Evolutionary conservation across 2,113 vertebrate species (phyloP), one percentile per base, ranked within the genome.

Genomic region (Falco punctatus): DNA sequence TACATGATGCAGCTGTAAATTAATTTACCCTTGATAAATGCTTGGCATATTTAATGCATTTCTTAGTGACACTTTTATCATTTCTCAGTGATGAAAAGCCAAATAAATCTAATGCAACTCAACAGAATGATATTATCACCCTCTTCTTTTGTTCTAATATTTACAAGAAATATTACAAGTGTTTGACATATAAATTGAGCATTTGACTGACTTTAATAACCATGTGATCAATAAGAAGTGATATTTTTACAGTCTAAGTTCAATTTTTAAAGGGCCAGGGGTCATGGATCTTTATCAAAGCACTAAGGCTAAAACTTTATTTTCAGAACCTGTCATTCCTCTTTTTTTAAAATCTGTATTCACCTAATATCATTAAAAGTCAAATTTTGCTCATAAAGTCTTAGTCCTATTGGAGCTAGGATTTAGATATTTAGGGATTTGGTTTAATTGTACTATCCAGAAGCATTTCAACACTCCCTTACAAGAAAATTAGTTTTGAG

Each of bases 191-290:
- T 99, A 98, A 99, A 99, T 98, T 98, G 98, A 98, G 98, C 98
- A 99, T 99, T 98, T 99, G 98, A 99, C 98, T 99, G 99, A 99
- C 98, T 99, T 99, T 99, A 99, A 99, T 99, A 99, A 99, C 98
- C 98, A 98, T 97, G 98, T 99, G 99, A 99, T 99, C 99, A 99
- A 99, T 99, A 99, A 98, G 98, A 98, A 98, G 98, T 99, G 99
- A 98, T 99, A 99, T 99, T 99, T 99, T 99, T 99, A 99, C 98
- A 98, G 98, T 97, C 98, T 98, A 98, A 98, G 98, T 98, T 99
- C 98, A 99, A 99, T 99, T 99, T 98, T 98, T 98, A 98, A 98
- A 98, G 98, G 98, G 98, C 98, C 98, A 98, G 66, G 84, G 97
- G 95, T 98, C 98, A 98, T 27, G 49, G 98, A 98, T 98, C 98